Conservation (phyloP, 2,888 invertebrate genomes). For the Trachelus troglodyta region DNA sequence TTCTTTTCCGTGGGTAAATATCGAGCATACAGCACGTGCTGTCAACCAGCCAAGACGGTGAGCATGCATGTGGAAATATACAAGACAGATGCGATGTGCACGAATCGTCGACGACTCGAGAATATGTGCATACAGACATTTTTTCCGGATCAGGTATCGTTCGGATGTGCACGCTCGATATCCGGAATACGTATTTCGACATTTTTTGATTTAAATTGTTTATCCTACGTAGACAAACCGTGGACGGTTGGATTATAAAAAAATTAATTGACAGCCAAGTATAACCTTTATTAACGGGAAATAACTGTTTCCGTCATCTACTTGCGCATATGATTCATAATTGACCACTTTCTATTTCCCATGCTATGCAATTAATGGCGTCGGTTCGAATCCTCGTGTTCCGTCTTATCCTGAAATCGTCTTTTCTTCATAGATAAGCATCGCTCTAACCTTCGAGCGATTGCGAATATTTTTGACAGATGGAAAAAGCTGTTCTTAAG, state of each 20-base stretch:
- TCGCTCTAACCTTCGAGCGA: neutral
- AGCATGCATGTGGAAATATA: neutral
- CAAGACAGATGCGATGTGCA: neutral
- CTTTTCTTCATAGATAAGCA: neutral
- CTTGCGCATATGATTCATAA: neutral
- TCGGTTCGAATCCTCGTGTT: neutral
- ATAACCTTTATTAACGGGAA: neutral
- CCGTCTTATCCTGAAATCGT: neutral
- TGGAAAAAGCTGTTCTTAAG: neutral
- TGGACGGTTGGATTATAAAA: neutral
- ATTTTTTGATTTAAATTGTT: neutral
- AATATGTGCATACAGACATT: neutral
- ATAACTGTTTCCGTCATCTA: neutral
- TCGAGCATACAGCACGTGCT: neutral
- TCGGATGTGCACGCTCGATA: neutral
- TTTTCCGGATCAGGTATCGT: neutral
- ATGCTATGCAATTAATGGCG: neutral
- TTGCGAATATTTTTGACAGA: neutral
- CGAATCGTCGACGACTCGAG: neutral
- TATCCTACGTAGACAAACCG: neutral
- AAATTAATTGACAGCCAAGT: neutral
- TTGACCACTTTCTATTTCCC: neutral
- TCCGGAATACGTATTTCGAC: neutral
- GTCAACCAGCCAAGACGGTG: neutral
- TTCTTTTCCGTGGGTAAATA: neutral